These are phyloP conservation scores for Hippopotamus amphibius DNA, from an alignment of 2,113 vertebrate species.

Conservation along the genomic window DNA sequence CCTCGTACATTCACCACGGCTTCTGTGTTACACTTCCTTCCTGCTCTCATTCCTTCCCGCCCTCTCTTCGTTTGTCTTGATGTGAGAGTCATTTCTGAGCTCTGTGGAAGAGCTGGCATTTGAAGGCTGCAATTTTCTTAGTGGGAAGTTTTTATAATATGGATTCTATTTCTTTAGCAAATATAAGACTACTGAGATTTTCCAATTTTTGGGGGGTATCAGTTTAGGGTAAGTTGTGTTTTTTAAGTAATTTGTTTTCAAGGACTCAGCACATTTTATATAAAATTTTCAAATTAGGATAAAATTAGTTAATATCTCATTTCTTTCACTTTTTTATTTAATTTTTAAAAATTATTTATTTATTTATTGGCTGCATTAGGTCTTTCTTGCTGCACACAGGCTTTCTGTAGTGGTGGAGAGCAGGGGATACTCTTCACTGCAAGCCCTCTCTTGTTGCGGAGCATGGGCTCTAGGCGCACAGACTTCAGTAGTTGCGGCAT, in stretches of 20 bases:
- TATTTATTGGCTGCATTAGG: no score
- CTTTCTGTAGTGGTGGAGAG: no score
- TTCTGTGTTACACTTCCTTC: neutral
- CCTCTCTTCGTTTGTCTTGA: neutral
- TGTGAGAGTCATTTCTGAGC: neutral
- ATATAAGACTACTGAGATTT: neutral
- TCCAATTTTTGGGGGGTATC: neutral
- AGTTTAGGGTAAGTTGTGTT: neutral
- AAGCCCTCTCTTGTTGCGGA: no score
- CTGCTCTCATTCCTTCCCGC: neutral
- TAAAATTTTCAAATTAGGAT: neutral
- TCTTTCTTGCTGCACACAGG: no score
- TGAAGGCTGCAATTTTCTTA: neutral
- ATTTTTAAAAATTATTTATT: no score
- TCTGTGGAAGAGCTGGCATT: neutral
- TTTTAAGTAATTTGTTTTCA: neutral
- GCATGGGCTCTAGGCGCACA: no score
- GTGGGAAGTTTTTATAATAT: neutral
- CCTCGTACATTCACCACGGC: neutral
- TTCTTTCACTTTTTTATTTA: neutral
- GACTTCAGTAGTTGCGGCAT: no score
- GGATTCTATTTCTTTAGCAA: neutral
- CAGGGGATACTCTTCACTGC: no score
- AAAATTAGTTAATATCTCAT: neutral
- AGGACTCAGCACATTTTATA: neutral